phyloP scores from a whole-genome alignment of 2,888 invertebrate species.

The Pollenia amentaria region DNA sequence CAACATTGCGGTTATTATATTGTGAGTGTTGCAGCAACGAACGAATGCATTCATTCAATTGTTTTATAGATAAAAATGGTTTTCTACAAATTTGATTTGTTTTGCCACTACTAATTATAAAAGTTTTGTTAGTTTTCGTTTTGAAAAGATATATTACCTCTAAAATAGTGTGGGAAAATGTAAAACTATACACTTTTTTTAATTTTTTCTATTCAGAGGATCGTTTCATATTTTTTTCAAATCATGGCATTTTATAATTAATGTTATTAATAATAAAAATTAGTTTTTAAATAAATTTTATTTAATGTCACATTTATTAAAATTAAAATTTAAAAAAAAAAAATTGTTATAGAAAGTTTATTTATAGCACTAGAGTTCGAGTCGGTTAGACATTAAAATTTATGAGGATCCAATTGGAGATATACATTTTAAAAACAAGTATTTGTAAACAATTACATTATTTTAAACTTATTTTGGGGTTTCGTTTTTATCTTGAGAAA shows the following conservation, averaged over 20 bases:
- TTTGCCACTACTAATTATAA: slow-evolving; percentile 73
- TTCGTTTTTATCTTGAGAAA: too few species aligned
- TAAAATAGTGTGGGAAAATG: slow-evolving; percentile 72
- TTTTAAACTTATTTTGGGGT: too few species aligned
- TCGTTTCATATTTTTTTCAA: slow-evolving; percentile 34
- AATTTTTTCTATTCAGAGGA: neutral
- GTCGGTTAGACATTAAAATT: neutral
- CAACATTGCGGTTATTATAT: slow-evolving; percentile 2
- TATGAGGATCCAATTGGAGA: slow-evolving; percentile 20
- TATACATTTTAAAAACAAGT: too few species aligned
- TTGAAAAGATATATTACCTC: slow-evolving; percentile 53
- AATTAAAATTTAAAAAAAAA: slow-evolving; percentile 2
- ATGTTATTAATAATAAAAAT: slow-evolving; percentile 66
- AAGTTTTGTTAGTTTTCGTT: slow-evolving; percentile 60
- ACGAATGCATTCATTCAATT: slow-evolving; percentile 50
- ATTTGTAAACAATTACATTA: too few species aligned
- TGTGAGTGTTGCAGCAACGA: neutral
- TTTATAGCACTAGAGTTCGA: neutral
- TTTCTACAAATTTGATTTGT: slow-evolving; percentile 70
- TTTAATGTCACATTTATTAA: slow-evolving; percentile 66
- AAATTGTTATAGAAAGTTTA: slow-evolving; percentile 37
- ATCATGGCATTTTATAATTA: slow-evolving; percentile 51
- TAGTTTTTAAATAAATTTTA: slow-evolving; percentile 69
- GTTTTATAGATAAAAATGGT: slow-evolving; percentile 61
- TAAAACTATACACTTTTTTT: slow-evolving; percentile 12